These are phyloP conservation scores for Catharus ustulatus DNA, from an alignment of 2,797 vertebrate genomes.

Conservation along the genomic window DNA sequence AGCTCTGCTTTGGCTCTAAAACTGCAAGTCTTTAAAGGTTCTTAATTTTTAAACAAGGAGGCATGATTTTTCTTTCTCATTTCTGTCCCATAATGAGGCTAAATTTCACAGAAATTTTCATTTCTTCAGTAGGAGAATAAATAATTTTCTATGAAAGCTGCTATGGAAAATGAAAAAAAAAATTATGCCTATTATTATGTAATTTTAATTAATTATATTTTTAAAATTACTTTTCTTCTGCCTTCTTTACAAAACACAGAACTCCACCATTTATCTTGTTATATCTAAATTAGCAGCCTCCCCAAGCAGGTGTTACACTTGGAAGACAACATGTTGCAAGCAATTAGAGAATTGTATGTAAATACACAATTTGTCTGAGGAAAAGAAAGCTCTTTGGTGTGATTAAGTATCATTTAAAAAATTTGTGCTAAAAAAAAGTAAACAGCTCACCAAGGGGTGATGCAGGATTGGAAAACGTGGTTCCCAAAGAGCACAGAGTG, in stretches of 20 bases:
- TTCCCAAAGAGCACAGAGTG: neutral
- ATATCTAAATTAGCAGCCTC: slow-evolving; percentile 59
- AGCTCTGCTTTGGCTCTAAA: neutral
- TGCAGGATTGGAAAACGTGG: neutral
- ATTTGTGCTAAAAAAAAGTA: neutral
- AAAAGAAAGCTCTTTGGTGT: slow-evolving; percentile 58
- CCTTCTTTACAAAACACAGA: neutral
- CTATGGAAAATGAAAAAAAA: neutral
- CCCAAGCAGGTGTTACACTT: slow-evolving; percentile 64
- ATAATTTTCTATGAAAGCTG: neutral
- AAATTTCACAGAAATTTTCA: neutral
- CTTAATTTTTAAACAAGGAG: neutral
- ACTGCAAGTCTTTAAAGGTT: neutral
- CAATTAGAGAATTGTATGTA: slow-evolving; percentile 74
- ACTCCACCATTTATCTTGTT: slow-evolving; percentile 45
- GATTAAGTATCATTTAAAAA: slow-evolving; percentile 63
- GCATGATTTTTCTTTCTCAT: neutral
- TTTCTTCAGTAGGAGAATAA: neutral
- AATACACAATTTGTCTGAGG: slow-evolving; percentile 71
- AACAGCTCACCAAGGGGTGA: slow-evolving; percentile 9
- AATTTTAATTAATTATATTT: slow-evolving; percentile 10
- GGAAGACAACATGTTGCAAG: slow-evolving; percentile 60
- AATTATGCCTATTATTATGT: neutral
- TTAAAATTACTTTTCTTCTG: neutral
- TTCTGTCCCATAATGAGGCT: neutral